phyloP scores from a whole-genome alignment of 2,113 vertebrate genomes.

The Leptobrachium ailaonicum region DNA sequence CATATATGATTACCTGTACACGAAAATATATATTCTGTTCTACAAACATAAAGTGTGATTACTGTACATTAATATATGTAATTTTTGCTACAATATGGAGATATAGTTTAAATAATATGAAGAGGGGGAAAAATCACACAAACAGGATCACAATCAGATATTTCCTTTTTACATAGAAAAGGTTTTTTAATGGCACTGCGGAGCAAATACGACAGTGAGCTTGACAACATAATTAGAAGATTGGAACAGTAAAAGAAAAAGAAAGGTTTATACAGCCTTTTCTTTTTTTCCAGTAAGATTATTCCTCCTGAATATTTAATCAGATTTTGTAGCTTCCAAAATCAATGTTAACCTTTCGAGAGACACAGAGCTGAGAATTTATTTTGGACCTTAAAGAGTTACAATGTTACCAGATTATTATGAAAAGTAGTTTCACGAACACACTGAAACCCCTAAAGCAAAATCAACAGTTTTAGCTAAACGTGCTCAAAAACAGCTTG shows the following conservation, averaged over 20 bases:
- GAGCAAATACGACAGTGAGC: constrained; percentile 67
- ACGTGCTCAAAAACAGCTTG: constrained; percentile 75
- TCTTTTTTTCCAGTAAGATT: constrained; percentile 73
- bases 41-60: neutral
- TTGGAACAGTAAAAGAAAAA: constrained; percentile 70
- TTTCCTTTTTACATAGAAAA: constrained; percentile 72
- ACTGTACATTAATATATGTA: constrained; percentile 57
- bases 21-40: neutral
- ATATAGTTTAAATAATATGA: constrained; percentile 71
- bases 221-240: constrained; percentile 83
- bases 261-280: constrained; percentile 70
- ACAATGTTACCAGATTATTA: constrained; percentile 64
- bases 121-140: constrained; percentile 65
- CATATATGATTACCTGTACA: neutral
- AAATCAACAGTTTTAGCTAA: constrained; percentile 70
- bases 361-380: neutral
- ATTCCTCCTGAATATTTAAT: constrained; percentile 79
- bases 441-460: constrained; percentile 71
- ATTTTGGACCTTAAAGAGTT: neutral
- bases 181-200: constrained; percentile 69
- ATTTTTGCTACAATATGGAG: constrained; percentile 70
- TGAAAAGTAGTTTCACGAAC: constrained; percentile 66
- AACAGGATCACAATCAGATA: constrained; percentile 73
- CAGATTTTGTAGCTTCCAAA: constrained; percentile 71
- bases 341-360: constrained; percentile 55